Conservation (phyloP, 2,797 vertebrate genomes). For the Catostomus latipinnis region DNA sequence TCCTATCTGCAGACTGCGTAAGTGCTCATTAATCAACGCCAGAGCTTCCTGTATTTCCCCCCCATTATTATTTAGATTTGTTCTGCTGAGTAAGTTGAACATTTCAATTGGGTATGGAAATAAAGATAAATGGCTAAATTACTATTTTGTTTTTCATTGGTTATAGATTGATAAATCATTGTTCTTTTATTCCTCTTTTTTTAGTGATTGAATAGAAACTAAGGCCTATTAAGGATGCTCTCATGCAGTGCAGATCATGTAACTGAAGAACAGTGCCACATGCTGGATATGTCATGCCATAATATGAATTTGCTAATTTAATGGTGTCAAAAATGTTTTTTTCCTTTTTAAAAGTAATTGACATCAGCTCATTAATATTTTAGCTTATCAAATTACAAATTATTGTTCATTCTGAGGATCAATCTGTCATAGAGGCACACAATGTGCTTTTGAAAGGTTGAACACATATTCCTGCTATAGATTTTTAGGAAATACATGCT, state of each 20-base stretch:
- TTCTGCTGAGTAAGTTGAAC: background rate
- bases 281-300: constrained; percentile 61
- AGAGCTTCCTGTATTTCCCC: constrained; percentile 25
- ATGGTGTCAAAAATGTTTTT: no score
- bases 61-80: constrained; percentile 35
- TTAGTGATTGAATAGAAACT: constrained; percentile 10
- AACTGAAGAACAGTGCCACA: constrained; percentile 65
- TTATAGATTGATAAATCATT: constrained; percentile 15
- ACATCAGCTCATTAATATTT: background rate
- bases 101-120: constrained; percentile 13
- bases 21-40: constrained; percentile 70
- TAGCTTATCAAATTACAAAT: background rate
- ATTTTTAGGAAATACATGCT: background rate
- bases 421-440: background rate
- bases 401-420: background rate
- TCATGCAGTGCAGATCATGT: background rate
- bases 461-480: background rate
- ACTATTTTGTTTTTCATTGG: background rate
- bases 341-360: background rate
- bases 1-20: constrained; percentile 97
- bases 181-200: background rate
- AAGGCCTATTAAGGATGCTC: background rate
- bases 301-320: no score
- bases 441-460: background rate
- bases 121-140: constrained; percentile 19